Percentiles rank a stretch among this genome's conserved stretches.
Evolutionary conservation across 2,888 invertebrate species (phyloP).

Genomic region (Ceriagrion tenellum): DNA sequence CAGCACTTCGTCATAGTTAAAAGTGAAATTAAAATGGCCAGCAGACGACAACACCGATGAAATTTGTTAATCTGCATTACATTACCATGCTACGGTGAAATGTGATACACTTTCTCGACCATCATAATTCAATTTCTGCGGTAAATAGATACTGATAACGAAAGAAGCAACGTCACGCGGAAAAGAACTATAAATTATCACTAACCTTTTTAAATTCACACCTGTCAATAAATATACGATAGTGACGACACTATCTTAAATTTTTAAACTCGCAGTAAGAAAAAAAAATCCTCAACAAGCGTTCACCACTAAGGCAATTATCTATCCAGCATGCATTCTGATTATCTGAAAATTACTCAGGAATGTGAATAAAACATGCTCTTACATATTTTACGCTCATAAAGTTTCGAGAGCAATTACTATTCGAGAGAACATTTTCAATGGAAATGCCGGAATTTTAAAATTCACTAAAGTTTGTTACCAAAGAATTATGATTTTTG

Average conservation of each 20-base stretch:
- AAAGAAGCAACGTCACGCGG: not conserved
- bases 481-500: not conserved
- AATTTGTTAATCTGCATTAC: not conserved
- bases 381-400: not conserved
- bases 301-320: not conserved
- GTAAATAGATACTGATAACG: not conserved
- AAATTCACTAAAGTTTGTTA: not conserved
- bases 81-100: not conserved
- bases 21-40: not conserved
- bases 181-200: not conserved
- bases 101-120: not conserved
- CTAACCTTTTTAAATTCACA: slow-evolving; percentile 6
- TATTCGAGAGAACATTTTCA: not conserved
- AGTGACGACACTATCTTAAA: not conserved
- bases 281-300: not conserved
- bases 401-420: not conserved
- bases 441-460: not conserved
- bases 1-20: not conserved
- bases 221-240: not conserved
- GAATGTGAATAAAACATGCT: not conserved
- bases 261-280: not conserved
- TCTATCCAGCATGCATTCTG: not conserved
- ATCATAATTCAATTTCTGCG: not conserved
- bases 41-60: not conserved
- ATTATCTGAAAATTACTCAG: not conserved